A percentile compares a stretch with the other conserved stretches of the same genome.
Conservation (phyloP, 2,888 invertebrate genomes). For the Ormyrus pomaceus region DNA sequence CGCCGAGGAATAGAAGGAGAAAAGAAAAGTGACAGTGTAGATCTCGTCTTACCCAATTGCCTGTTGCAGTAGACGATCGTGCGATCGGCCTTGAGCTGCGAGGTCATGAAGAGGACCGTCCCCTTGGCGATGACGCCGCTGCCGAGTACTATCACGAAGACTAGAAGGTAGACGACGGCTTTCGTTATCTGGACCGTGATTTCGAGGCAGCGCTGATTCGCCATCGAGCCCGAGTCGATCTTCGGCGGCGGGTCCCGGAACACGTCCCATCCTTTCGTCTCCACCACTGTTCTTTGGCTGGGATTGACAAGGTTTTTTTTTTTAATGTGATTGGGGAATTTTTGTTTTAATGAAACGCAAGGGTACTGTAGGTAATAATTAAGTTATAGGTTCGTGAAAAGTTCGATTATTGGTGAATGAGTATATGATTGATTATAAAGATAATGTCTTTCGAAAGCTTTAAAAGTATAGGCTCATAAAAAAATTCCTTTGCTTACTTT, state of each 20-base stretch:
- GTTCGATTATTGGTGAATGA: too few species aligned
- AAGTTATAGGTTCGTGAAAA: too few species aligned
- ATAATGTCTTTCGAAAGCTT: too few species aligned
- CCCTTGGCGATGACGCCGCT: constrained; percentile 93
- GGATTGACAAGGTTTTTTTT: neutral
- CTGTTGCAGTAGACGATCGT: constrained; percentile 89
- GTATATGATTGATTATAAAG: too few species aligned
- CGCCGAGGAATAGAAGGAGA: neutral
- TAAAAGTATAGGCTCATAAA: too few species aligned
- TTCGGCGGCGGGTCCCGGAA: constrained; percentile 94
- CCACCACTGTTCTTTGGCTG: constrained; percentile 89
- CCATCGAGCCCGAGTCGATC: constrained; percentile 92
- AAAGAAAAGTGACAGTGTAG: constrained; percentile 12
- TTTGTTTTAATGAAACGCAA: too few species aligned
- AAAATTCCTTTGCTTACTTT: too few species aligned
- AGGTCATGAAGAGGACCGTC: constrained; percentile 93
- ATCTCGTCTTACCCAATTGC: constrained; percentile 82
- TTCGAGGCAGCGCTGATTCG: constrained; percentile 90
- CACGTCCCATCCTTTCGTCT: constrained; percentile 97
- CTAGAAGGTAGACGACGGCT: constrained; percentile 89
- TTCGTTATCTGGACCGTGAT: constrained; percentile 90
- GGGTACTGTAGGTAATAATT: too few species aligned
- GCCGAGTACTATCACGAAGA: constrained; percentile 89
- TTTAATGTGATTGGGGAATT: too few species aligned
- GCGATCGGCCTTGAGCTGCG: constrained; percentile 88